Base-by-base conservation (phyloP, 2,888 invertebrate species). In the Eurytoma californica region DNA sequence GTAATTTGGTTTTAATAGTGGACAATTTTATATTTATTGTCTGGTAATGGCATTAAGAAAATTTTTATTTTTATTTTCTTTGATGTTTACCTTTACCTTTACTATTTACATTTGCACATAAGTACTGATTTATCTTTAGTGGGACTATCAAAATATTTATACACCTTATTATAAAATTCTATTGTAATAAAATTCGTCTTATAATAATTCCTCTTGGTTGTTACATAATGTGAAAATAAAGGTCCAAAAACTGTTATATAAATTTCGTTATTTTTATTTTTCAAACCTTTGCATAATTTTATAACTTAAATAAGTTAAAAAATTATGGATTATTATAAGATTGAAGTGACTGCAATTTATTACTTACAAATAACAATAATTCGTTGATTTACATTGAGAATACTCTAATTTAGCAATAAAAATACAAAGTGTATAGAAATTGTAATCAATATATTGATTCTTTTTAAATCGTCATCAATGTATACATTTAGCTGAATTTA, bases 151-250 rank as follows among this genome's bases (percentile, higher is more conserved):
- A 55, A 61, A 72, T 69, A 63, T 75, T 69, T 69, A 68, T 70
- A 65, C 9, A 24, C 20, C 20, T 69, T n/a, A 55, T 53, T 39
- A 57, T 39, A 28, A 55, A 49, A 51, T 20, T 66, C 57, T 61
- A 65, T 75, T 67, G 60, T 67, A 51, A 16, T 24, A 39, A 39
- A 39, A 39, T 1, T 39, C 39, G 39, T 39, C 39, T 39, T 39
- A 39, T 39, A 53, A 55, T 77, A 16, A 61, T 65, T 80, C 69
- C 16, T 61, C 30, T 67, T 72, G 61, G 49, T 75, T 76, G 58
- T 80, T 80, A 70, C 55, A 58, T 68, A 53, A 67, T 67, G 12
- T 74, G 49, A 72, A 63, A 75, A 76, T 80, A 80, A 80, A 80
- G 47, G 18, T 77, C 65, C 57, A 61, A 60, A 68, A 69, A 63